Evolutionary conservation across 2,888 invertebrate genomes (phyloP), one percentile per base, ranked within the genome.

Genomic region (Venusia cambrica): DNA sequence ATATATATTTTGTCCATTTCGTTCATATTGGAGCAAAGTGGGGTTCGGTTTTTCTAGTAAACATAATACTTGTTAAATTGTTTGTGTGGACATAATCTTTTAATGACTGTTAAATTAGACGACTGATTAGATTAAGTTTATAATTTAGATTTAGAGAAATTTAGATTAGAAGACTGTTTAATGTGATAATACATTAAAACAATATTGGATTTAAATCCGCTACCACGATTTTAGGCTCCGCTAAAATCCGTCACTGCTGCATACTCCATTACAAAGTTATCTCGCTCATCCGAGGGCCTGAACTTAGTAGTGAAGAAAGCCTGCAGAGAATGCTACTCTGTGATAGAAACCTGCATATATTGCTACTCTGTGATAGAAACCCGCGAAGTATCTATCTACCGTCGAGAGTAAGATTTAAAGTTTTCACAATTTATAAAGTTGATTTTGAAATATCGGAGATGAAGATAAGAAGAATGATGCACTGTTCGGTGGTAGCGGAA

Each of bases 401-500:
- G 17, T 28, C 34, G 6, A 9, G 21, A 35, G 2, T 6, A 16
- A 15, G 5, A 30, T 8, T 8, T 5, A 5, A 24, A 24, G 17
- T n/a, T n/a, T n/a, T n/a, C n/a, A n/a, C n/a, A 8, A 4, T 14
- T 14, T 0, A 11, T 36, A 29, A 7, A 18, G 0, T 18, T 6
- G 5, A 19, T 1, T 1, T n/a, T n/a, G n/a, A 19, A 5, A 8
- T 8, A 12, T 11, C 2, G 10, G 15, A 25, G 10, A 30, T 36
- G 24, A 36, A 30, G 20, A 30, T 36, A n/a, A 30, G 16, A 19
- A 30, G 30, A 26, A 68, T 62, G 51, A 75, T 78, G 76, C 76
- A 65, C 45, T 61, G 62, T 42, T 57, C 77, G 1, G 64, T 73
- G 51, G 35, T 76, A 18, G 66, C 73, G 14, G 79, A 78, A 46